Base-by-base conservation (phyloP, 1,140 invertebrate species). In the Macrobrachium rosenbergii region DNA sequence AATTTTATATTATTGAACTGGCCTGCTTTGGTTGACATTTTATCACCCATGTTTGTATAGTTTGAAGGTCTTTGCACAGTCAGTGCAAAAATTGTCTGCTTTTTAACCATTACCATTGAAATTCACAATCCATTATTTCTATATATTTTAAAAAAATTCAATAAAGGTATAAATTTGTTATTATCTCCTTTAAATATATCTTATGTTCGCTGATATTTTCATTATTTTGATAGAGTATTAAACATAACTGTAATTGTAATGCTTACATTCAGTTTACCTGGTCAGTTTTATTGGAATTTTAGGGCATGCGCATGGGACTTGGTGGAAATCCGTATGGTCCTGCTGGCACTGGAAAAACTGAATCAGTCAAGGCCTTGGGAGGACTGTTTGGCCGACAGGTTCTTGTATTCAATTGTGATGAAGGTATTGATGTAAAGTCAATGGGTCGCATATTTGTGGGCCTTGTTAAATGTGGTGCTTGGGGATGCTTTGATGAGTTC, bases 271-370 rank as follows among this genome's bases (percentile, higher is more conserved):
- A 77, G 19, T 14, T 45, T 21, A 62, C 73, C 62, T 37, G 73
- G 90, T 91, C 77, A 78, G 88, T 90, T 80, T 64, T 77, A 6
- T 58, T 21, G 43, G 17, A 67, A 23, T n/a, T 82, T 58, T 91
- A 95, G 95, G 97, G 97, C 8, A 96, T 99, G 95, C 95, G 96
- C 91, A 95, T 99, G 92, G 99, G 99, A 8, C 93, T 99, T 75
- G 98, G 99, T 83, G 99, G 98, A 16, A 99, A 99, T 93, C 99
- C 99, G 0, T 99, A 99, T 91, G 99, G 99, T n/a, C 98, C 98
- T 21, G 98, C 98, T 88, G 98, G 98, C 83, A 99, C 98, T 0
- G 98, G 98, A 0, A 99, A 99, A 93, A 99, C 98, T 10, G 98
- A 99, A 92, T 98, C 97, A 62, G 97, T 99, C 0, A 99, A 99